Evolutionary conservation across 2,113 vertebrate species (phyloP).

Genomic region (Balaenoptera acutorostrata): DNA sequence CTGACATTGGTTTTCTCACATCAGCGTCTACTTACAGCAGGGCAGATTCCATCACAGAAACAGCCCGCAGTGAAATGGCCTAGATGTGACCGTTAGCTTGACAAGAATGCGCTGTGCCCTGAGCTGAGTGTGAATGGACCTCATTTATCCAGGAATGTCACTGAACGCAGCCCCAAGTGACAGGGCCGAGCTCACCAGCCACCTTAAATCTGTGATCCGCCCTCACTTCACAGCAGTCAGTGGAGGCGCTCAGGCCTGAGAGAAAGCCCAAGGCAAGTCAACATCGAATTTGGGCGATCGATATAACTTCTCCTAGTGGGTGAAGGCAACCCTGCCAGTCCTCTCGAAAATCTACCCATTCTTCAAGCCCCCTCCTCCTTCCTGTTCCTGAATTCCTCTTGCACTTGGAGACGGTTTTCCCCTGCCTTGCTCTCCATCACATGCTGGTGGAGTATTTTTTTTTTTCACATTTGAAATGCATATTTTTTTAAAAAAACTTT

Average conservation of each 20-base stretch:
- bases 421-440: neutral
- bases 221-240: neutral
- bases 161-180: neutral
- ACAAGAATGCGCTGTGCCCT: rapidly evolving
- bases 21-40: neutral
- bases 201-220: neutral
- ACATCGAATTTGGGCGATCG: too few relatives aligned
- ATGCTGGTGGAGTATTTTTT: neutral
- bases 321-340: rapidly evolving
- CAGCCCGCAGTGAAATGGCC: neutral
- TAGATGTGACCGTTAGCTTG: rapidly evolving
- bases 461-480: neutral
- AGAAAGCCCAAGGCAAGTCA: neutral
- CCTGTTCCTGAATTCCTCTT: neutral
- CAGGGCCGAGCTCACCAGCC: neutral
- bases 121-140: neutral
- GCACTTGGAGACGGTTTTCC: neutral
- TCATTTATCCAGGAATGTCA: neutral
- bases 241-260: rapidly evolving
- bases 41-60: neutral
- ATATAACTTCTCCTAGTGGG: neutral
- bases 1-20: neutral
- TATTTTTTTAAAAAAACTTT: rapidly evolving
- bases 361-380: neutral
- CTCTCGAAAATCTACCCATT: neutral